Percentiles rank a stretch among this genome's conserved stretches.
Evolutionary conservation across 2,888 invertebrate species (phyloP).

Genomic region (Clunio marinus): DNA sequence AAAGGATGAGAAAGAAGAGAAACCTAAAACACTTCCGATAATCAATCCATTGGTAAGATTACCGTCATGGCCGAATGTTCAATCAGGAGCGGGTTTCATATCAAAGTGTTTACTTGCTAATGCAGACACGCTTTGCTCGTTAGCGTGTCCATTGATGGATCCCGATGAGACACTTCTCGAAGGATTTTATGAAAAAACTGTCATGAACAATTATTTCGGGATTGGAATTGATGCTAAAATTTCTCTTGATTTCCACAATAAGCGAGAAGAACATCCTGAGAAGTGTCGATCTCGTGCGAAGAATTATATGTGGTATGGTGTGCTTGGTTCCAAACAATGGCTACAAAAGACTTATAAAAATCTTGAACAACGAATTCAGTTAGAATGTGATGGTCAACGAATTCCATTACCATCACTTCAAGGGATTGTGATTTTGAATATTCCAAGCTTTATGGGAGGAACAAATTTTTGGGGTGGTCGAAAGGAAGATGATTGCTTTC

Average conservation of each 20-base stretch:
- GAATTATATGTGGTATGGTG: slow-evolving; percentile 81
- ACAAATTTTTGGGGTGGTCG: slow-evolving; percentile 98
- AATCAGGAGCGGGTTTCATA: slow-evolving; percentile 78
- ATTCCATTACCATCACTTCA: slow-evolving; percentile 93
- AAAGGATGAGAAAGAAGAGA: slow-evolving; percentile 53
- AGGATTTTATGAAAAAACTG: slow-evolving; percentile 88
- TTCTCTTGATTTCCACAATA: slow-evolving; percentile 93
- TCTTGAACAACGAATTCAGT: slow-evolving; percentile 87
- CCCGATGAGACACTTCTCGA: slow-evolving; percentile 82
- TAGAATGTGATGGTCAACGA: slow-evolving; percentile 94
- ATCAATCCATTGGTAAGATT: slow-evolving; percentile 83
- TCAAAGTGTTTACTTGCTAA: slow-evolving; percentile 93
- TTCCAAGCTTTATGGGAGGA: slow-evolving; percentile 72
- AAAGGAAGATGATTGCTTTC: slow-evolving; percentile 85
- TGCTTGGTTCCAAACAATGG: slow-evolving; percentile 66
- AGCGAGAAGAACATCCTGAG: slow-evolving; percentile 94
- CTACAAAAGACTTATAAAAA: slow-evolving; percentile 91
- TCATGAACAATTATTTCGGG: slow-evolving; percentile 99
- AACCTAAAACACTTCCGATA: slow-evolving; percentile 73
- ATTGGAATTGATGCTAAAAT: slow-evolving; percentile 98
- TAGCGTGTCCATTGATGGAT: slow-evolving; percentile 93
- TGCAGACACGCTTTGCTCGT: slow-evolving; percentile 92
- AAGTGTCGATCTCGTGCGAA: slow-evolving; percentile 91
- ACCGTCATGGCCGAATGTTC: slow-evolving; percentile 81
- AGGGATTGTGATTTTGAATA: slow-evolving; percentile 95